A percentile compares a stretch with the other conserved stretches of the same genome.
These are phyloP conservation scores for Channa maculata DNA, from an alignment of 2,113 vertebrate species.

Conservation along the genomic window DNA sequence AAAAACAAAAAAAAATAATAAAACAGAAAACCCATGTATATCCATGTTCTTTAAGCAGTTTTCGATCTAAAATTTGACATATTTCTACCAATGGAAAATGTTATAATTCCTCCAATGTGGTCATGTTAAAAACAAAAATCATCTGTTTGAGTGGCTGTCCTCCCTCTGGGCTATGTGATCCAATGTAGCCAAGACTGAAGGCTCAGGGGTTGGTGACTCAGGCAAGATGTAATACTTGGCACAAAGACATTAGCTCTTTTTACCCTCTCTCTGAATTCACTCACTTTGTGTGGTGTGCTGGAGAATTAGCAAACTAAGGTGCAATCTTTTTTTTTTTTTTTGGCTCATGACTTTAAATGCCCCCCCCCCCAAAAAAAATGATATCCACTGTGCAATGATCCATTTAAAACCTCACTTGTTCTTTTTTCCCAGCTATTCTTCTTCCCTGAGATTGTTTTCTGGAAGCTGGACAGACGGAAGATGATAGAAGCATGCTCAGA, in stretches of 20 bases:
- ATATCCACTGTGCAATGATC: neutral
- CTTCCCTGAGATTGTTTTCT: slow-evolving; percentile 29
- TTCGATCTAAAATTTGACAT: slow-evolving; percentile 62
- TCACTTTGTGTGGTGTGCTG: slow-evolving; percentile 27
- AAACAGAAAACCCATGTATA: slow-evolving; percentile 53
- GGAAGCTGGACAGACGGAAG: slow-evolving; percentile 43
- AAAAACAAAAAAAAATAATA: slow-evolving; percentile 66
- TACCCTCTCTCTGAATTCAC: slow-evolving; percentile 36
- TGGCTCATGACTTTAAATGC: slow-evolving; percentile 1
- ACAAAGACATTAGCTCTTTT: slow-evolving; percentile 47
- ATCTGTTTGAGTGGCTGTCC: slow-evolving; percentile 60
- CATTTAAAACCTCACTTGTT: slow-evolving; percentile 44
- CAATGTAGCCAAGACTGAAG: slow-evolving; percentile 37
- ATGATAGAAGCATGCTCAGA: slow-evolving; percentile 45
- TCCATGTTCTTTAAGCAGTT: slow-evolving; percentile 45
- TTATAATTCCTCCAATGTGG: slow-evolving; percentile 35
- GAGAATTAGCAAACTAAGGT: slow-evolving; percentile 43
- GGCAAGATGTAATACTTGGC: slow-evolving; percentile 71
- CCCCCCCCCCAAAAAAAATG: too few species aligned
- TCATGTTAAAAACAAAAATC: slow-evolving; percentile 69
- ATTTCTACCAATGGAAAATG: slow-evolving; percentile 41
- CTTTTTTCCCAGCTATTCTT: slow-evolving; percentile 14
- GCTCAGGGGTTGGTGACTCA: slow-evolving; percentile 58
- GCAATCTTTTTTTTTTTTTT: slow-evolving; percentile 34
- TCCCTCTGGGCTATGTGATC: slow-evolving; percentile 46